Base-by-base conservation (phyloP, 2,888 invertebrate species). In the Brenthis hecate region DNA sequence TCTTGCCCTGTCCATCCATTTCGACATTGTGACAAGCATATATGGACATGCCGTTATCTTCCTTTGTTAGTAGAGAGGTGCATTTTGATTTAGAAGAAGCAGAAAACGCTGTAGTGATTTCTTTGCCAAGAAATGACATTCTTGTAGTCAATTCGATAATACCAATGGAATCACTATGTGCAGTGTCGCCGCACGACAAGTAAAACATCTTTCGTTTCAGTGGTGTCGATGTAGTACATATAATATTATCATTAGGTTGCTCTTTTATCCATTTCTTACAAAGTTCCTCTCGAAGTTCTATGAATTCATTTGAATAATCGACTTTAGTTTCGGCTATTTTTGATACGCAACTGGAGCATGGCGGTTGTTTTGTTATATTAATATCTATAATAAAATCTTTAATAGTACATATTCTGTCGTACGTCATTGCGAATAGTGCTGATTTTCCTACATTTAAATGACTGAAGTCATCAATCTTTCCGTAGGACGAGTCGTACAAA, bases 61-160 rank as follows among this genome's bases (percentile, higher is more conserved):
- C 85, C 76, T 91, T 91, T 51, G 83, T 75, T 14, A 90, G 75
- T 64, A 83, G 78, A 14, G 88, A 84, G 6, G 86, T 84, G 47
- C 83, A 84, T 69, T 85, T 82, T 2, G 85, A 82, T 76, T 87
- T 88, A 4, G 87, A 82, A 14, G 84, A 80, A 13, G 86, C 82
- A 73, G 83, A 82, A 75, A 90, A 92, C 3, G 87, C 85, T 14
- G 92, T 92, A n/a, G 89, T 89, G 28, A 92, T 91, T 74, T 92
- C 92, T 78, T 92, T 91, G 3, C 92, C 92, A 11, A 92, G 83
- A 73, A 92, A 92, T 2, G 92, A 92, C 89, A 92, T 88, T 61
- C 92, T 81, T 5, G 84, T 80, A 4, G 91, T 85, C 11, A 91
- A 83, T 78, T 92, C 91, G 66, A 92, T 87, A 19, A 92, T 81